phyloP scores from a whole-genome alignment of 2,888 invertebrate genomes.

The Pterostichus niger region DNA sequence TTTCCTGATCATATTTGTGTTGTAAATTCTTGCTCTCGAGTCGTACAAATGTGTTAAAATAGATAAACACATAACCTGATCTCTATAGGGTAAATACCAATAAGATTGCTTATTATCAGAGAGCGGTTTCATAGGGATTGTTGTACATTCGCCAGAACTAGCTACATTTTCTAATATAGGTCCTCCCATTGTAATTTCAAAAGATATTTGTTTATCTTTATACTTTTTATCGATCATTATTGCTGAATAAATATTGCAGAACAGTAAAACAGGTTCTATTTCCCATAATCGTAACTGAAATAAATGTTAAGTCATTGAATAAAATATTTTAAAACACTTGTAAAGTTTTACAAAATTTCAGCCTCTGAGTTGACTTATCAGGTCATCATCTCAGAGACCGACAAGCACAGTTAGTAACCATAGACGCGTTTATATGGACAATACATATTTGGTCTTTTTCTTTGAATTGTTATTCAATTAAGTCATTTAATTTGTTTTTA shows the following conservation, averaged over 20 bases:
- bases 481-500: no score
- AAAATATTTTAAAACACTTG: no score
- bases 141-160: slow-evolving; percentile 67
- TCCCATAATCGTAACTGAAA: slow-evolving; percentile 81
- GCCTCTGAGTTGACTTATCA: no score
- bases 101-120: slow-evolving; percentile 70
- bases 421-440: no score
- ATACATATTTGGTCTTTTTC: no score
- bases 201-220: slow-evolving; percentile 80
- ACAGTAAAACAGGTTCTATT: slow-evolving; percentile 83
- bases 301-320: not conserved
- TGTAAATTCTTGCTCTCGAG: slow-evolving; percentile 83
- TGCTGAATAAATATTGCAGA: slow-evolving; percentile 83
- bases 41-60: slow-evolving; percentile 83
- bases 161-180: slow-evolving; percentile 75
- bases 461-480: no score
- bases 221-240: slow-evolving; percentile 83
- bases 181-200: slow-evolving; percentile 85
- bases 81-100: slow-evolving; percentile 76
- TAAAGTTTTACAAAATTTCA: no score
- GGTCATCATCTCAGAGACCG: no score
- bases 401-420: no score
- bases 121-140: slow-evolving; percentile 69
- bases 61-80: slow-evolving; percentile 84
- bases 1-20: slow-evolving; percentile 83